Evolutionary conservation across 2,113 vertebrate species (phyloP).

Genomic region (Trichomycterus rosablanca): DNA sequence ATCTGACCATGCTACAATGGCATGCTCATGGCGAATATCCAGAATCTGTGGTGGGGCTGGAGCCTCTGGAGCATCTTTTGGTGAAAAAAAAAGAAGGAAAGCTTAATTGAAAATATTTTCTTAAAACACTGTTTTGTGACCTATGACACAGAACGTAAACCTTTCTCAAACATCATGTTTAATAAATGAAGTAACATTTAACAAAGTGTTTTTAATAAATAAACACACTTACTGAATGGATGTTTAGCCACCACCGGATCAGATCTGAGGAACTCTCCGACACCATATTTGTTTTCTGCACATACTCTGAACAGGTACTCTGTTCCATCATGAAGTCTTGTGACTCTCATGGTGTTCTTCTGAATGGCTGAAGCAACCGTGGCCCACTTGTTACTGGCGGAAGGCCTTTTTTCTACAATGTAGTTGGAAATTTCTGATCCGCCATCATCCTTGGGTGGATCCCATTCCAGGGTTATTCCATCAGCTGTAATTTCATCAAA

Average conservation of each 20-base stretch:
- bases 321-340: constrained; percentile 87
- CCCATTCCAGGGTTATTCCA: constrained; percentile 91
- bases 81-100: not conserved
- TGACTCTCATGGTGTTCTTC: constrained; percentile 91
- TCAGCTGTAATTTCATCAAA: constrained; percentile 97
- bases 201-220: not conserved
- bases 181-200: not conserved
- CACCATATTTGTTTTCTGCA: constrained; percentile 96
- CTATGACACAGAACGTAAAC: too few species aligned
- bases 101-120: too few species aligned
- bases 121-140: too few species aligned
- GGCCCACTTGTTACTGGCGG: constrained; percentile 90
- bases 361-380: constrained; percentile 94
- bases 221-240: constrained; percentile 89
- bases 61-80: constrained; percentile 90
- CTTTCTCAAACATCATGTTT: too few species aligned
- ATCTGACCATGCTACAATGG: constrained; percentile 86
- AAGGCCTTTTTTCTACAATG: constrained; percentile 91
- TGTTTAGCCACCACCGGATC: constrained; percentile 88
- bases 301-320: constrained; percentile 95
- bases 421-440: constrained; percentile 97
- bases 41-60: constrained; percentile 86
- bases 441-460: constrained; percentile 86
- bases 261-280: constrained; percentile 91
- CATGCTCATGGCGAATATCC: constrained; percentile 84